Percentiles rank a stretch among this genome's conserved stretches.
These are phyloP conservation scores for Lagocephalus sceleratus DNA, from an alignment of 2,797 vertebrate species.

Conservation along the genomic window DNA sequence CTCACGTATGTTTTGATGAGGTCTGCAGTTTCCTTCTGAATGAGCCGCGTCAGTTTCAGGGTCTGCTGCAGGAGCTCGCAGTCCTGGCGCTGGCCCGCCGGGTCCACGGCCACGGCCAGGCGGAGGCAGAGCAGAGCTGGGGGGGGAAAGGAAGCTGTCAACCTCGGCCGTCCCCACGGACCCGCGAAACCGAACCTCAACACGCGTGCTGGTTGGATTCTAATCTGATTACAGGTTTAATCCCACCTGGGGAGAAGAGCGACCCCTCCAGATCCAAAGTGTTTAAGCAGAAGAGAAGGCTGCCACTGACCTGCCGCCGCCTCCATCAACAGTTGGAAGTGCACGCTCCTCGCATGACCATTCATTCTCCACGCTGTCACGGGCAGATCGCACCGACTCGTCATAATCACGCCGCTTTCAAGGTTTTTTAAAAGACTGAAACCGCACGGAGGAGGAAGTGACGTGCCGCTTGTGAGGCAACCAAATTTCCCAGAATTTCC, in stretches of 20 bases:
- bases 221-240: no score
- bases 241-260: no score
- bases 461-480: constrained; percentile 76
- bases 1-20: constrained; percentile 77
- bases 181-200: no score
- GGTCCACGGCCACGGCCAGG: constrained; percentile 63
- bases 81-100: constrained; percentile 45
- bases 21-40: constrained; percentile 57
- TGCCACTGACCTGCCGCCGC: constrained; percentile 70
- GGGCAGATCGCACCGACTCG: constrained; percentile 60
- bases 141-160: constrained; percentile 50
- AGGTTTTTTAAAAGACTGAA: constrained; percentile 72
- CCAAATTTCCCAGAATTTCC: constrained; percentile 78
- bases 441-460: constrained; percentile 79
- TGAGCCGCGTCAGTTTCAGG: constrained; percentile 54
- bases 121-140: constrained; percentile 68
- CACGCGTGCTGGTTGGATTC: no score
- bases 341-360: constrained; percentile 77
- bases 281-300: neutral
- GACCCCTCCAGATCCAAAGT: no score
- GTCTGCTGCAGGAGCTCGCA: constrained; percentile 56
- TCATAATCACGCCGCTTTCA: constrained; percentile 73
- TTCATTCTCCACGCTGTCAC: constrained; percentile 72
- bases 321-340: constrained; percentile 62
- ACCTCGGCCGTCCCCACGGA: no score